phyloP scores from a whole-genome alignment of 2,888 invertebrate genomes.

The Patella ulyssiponensis region DNA sequence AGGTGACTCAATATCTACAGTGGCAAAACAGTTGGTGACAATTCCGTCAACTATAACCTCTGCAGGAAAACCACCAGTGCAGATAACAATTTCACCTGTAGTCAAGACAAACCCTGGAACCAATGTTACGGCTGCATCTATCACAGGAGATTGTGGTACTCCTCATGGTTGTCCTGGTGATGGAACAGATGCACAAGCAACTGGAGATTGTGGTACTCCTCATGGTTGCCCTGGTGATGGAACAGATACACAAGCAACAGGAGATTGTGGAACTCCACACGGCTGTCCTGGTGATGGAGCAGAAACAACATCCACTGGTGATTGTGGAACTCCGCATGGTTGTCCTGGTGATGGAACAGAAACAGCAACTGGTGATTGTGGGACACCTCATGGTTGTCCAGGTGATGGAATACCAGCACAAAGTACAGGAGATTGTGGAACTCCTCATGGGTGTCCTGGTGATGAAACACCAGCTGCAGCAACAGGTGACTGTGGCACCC shows the following conservation, averaged over 20 bases:
- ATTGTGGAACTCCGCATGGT: constrained; percentile 42
- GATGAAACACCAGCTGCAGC: constrained; percentile 27
- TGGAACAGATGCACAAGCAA: constrained; percentile 20
- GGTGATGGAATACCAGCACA: constrained; percentile 26
- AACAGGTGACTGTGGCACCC: constrained; percentile 29
- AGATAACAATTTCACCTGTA: constrained; percentile 60
- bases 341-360: constrained; percentile 40
- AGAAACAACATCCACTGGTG: constrained; percentile 24
- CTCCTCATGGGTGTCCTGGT: constrained; percentile 34
- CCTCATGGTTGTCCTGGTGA: constrained; percentile 36
- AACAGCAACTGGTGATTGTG: constrained; percentile 30
- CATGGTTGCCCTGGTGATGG: constrained; percentile 18
- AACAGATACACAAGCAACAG: constrained; percentile 19
- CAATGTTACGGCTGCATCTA: constrained; percentile 14
- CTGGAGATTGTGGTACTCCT: constrained; percentile 28
- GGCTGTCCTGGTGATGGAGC: constrained; percentile 34
- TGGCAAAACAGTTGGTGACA: constrained; percentile 36
- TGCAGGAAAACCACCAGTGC: constrained; percentile 53
- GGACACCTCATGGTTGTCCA: constrained; percentile 37
- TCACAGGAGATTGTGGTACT: constrained; percentile 29
- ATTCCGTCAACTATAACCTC: constrained; percentile 28
- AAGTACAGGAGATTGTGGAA: constrained; percentile 27
- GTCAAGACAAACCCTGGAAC: constrained; percentile 27
- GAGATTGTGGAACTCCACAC: constrained; percentile 27
- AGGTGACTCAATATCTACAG: constrained; percentile 36